Evolutionary conservation across 1,140 invertebrate species (phyloP).

Genomic region (Lasioglossum albipes): DNA sequence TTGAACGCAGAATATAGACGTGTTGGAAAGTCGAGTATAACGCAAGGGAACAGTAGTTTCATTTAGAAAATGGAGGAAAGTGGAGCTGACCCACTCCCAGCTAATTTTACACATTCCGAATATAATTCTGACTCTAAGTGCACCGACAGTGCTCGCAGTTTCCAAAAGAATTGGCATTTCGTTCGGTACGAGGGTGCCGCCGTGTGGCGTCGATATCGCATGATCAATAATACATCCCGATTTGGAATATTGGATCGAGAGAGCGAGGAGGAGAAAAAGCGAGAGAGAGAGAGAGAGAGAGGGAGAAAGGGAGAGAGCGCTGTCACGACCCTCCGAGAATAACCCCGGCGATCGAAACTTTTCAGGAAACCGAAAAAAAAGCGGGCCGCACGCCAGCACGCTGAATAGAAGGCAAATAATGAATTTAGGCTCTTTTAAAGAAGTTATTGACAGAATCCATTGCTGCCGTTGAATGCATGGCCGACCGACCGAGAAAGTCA

Average conservation of each 20-base stretch:
- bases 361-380: slow-evolving; percentile 40
- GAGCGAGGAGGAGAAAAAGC: too few relatives aligned
- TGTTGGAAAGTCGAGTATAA: too few relatives aligned
- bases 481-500: slow-evolving; percentile 49
- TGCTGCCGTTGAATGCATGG: slow-evolving; percentile 62
- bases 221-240: slow-evolving; percentile 43
- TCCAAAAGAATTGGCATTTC: slow-evolving; percentile 28
- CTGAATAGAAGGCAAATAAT: slow-evolving; percentile 54
- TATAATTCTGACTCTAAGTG: neutral
- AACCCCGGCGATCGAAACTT: slow-evolving; percentile 35
- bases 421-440: slow-evolving; percentile 67
- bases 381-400: slow-evolving; percentile 1
- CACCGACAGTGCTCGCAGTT: neutral
- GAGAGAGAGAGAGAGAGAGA: too few relatives aligned
- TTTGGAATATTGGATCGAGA: slow-evolving; percentile 27
- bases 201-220: slow-evolving; percentile 24
- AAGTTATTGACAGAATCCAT: slow-evolving; percentile 61
- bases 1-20: too few relatives aligned
- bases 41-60: too few relatives aligned
- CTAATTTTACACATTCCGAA: neutral
- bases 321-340: slow-evolving; percentile 20
- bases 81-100: neutral
- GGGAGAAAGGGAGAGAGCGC: neutral
- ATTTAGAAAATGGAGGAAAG: too few relatives aligned
- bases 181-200: slow-evolving; percentile 27